phyloP scores from a whole-genome alignment of 2,888 invertebrate species.

The Acanthosepion pharaonis region DNA sequence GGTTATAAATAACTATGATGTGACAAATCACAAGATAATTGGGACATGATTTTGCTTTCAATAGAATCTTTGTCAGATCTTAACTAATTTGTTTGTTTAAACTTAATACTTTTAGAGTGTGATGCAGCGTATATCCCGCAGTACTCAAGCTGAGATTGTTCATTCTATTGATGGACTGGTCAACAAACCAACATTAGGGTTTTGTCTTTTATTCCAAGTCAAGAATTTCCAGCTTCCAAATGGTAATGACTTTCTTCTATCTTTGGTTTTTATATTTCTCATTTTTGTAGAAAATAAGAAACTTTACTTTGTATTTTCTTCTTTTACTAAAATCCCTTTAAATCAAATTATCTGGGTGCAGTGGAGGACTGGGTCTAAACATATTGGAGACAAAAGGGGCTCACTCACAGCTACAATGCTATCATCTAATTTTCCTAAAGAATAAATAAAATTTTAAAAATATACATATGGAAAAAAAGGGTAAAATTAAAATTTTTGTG shows the following conservation, averaged over 20 bases:
- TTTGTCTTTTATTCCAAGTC: conserved; percentile 87
- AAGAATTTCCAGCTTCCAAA: conserved; percentile 69
- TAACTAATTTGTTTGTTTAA: neutral
- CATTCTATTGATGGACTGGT: conserved; percentile 88
- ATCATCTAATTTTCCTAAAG: too few species aligned
- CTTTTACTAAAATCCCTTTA: too few species aligned
- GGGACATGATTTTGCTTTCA: neutral
- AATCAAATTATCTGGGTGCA: too few species aligned
- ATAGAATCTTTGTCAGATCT: neutral
- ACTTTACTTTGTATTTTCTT: too few species aligned
- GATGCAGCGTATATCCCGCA: conserved; percentile 85
- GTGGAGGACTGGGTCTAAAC: too few species aligned
- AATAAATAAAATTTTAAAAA: too few species aligned
- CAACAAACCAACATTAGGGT: conserved; percentile 84
- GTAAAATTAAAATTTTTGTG: too few species aligned
- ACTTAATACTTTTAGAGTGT: conserved; percentile 77
- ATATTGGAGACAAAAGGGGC: too few species aligned
- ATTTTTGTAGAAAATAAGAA: neutral
- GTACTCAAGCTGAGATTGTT: conserved; percentile 88
- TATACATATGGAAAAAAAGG: too few species aligned
- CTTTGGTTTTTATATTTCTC: conserved; percentile 39
- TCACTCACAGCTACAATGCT: too few species aligned
- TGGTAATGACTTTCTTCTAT: conserved; percentile 61
- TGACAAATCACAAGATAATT: neutral
- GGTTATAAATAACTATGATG: neutral